Evolutionary conservation across 2,797 vertebrate genomes (phyloP).

Genomic region (Anguilla anguilla): DNA sequence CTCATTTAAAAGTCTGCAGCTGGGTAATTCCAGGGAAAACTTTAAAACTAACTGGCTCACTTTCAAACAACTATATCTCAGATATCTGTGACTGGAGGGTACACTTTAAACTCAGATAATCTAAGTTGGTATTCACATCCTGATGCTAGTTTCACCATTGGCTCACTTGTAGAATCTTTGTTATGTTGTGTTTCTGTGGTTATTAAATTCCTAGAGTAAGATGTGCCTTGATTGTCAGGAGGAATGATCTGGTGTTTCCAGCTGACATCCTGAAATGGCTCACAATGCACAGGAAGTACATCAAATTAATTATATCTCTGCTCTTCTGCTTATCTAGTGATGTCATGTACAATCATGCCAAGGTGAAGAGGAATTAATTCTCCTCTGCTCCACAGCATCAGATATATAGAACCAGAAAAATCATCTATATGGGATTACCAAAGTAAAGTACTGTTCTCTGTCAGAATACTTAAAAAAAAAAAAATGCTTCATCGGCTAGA

Average conservation of each 20-base stretch:
- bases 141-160: not conserved
- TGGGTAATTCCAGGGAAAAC: slow-evolving; percentile 15
- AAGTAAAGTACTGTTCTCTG: not conserved
- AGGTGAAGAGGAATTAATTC: not conserved
- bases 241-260: slow-evolving; percentile 14
- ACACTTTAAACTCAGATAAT: not conserved
- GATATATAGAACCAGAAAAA: not conserved
- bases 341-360: slow-evolving; percentile 26
- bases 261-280: not conserved
- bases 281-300: not conserved
- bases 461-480: too few relatives aligned
- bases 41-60: not conserved
- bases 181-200: not conserved
- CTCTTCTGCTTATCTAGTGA: slow-evolving; percentile 16
- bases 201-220: not conserved
- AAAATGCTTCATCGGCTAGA: too few relatives aligned
- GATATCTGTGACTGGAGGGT: slow-evolving; percentile 2
- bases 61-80: slow-evolving; percentile 2
- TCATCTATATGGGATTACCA: not conserved
- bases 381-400: not conserved
- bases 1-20: not conserved
- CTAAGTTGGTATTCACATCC: not conserved
- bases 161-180: not conserved
- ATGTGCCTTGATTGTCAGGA: not conserved
- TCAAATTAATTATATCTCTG: not conserved